phyloP scores from a whole-genome alignment of 1,140 invertebrate species.

The Carcinoscorpius rotundicauda region DNA sequence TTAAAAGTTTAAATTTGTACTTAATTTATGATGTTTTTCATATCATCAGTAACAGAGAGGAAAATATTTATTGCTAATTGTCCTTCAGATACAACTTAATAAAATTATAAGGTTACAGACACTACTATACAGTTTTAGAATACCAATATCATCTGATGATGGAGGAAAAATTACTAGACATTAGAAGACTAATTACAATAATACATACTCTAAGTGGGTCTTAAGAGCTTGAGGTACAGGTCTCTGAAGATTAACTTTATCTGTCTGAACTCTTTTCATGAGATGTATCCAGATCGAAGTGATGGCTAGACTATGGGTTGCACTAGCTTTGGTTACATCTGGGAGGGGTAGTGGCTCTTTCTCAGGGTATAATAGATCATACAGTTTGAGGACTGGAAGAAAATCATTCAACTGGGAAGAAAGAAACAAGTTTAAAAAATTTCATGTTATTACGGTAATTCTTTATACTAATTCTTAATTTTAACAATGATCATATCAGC shows the following conservation, averaged over 20 bases:
- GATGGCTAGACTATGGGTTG: conserved; percentile 82
- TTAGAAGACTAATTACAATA: conserved; percentile 15
- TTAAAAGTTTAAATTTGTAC: too few species aligned
- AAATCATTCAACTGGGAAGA: conserved; percentile 45
- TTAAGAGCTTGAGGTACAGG: conserved; percentile 70
- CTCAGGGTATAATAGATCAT: conserved; percentile 85
- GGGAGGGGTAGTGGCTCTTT: conserved; percentile 78
- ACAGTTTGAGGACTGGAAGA: conserved; percentile 76
- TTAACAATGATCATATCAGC: too few species aligned
- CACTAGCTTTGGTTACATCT: conserved; percentile 65
- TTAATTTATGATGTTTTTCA: too few species aligned
- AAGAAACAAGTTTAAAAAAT: neutral
- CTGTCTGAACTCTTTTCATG: conserved; percentile 77
- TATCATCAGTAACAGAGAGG: too few species aligned
- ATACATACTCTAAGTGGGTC: conserved; percentile 45
- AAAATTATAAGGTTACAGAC: too few species aligned
- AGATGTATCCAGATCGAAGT: conserved; percentile 95
- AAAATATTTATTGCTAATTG: too few species aligned
- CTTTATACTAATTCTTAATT: too few species aligned
- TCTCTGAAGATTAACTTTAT: conserved; percentile 55
- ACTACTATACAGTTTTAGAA: too few species aligned
- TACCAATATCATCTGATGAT: neutral
- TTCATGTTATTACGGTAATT: neutral
- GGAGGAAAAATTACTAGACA: conserved; percentile 3
- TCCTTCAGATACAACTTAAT: too few species aligned